Percentiles rank a stretch among this genome's conserved stretches.
Conservation (phyloP, 2,888 invertebrate genomes). For the Loripinus fragilis region DNA sequence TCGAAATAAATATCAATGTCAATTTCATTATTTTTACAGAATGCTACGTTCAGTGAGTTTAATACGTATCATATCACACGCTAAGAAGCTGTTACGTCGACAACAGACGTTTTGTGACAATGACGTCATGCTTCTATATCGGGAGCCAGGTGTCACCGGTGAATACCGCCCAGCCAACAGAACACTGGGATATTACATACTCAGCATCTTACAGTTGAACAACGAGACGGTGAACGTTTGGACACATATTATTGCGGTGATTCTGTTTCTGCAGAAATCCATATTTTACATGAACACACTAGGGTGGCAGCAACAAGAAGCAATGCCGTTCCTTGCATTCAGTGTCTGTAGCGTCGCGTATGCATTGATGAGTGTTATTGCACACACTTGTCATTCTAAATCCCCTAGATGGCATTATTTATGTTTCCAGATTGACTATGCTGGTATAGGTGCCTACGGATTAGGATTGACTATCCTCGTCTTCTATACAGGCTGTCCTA, state of each 20-base stretch:
- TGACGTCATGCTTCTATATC: slow-evolving; percentile 46
- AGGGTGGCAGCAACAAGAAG: slow-evolving; percentile 24
- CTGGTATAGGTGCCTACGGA: slow-evolving; percentile 69
- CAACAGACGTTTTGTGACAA: background rate
- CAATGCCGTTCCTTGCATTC: slow-evolving; percentile 61
- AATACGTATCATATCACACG: background rate
- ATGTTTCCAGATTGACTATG: slow-evolving; percentile 74
- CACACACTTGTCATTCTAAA: slow-evolving; percentile 73
- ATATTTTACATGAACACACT: background rate
- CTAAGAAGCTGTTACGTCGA: background rate
- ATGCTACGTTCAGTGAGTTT: background rate
- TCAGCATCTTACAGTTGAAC: slow-evolving; percentile 71
- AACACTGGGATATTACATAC: slow-evolving; percentile 67
- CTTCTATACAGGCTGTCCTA: slow-evolving; percentile 63
- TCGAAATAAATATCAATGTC: no score
- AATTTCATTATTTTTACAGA: background rate
- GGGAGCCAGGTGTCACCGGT: slow-evolving; percentile 67
- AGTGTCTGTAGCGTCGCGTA: slow-evolving; percentile 54
- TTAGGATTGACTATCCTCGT: slow-evolving; percentile 64
- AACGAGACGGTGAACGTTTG: slow-evolving; percentile 77
- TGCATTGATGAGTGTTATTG: slow-evolving; percentile 62
- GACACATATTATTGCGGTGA: slow-evolving; percentile 70
- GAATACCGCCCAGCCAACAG: slow-evolving; percentile 66
- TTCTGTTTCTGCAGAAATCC: slow-evolving; percentile 53
- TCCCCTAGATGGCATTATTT: slow-evolving; percentile 68